A percentile compares a stretch with the other conserved stretches of the same genome.
Conservation (phyloP, 2,888 invertebrate species). For the Agriopis aurantiaria region DNA sequence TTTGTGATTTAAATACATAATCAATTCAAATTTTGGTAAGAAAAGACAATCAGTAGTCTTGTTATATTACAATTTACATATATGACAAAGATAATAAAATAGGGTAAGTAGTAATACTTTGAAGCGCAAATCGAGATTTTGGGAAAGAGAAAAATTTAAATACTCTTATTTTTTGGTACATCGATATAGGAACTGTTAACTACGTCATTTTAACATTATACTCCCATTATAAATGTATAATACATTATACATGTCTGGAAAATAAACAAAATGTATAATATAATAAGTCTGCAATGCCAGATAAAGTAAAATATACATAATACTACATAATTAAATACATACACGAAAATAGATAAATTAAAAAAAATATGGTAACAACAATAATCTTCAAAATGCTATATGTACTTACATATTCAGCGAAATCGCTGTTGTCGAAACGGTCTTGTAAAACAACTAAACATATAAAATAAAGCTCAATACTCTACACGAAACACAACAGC, state of each 20-base stretch:
- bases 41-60: background rate
- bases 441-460: constrained; percentile 28
- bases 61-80: background rate
- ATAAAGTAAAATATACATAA: constrained; percentile 3
- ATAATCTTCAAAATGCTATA: constrained; percentile 42
- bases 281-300: constrained; percentile 1
- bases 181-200: too few species aligned
- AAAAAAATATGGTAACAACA: constrained; percentile 1
- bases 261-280: background rate
- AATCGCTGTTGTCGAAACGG: constrained; percentile 71
- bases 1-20: background rate
- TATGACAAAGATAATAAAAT: background rate
- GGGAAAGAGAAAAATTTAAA: background rate
- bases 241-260: background rate
- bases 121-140: background rate
- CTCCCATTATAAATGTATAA: background rate
- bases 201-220: background rate
- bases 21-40: background rate
- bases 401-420: constrained; percentile 65
- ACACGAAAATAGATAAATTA: constrained; percentile 7
- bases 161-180: too few species aligned
- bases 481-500: constrained; percentile 44
- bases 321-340: background rate
- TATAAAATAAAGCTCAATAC: constrained; percentile 33
- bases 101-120: background rate